Evolutionary conservation across 2,113 vertebrate genomes (phyloP), one percentile per base, ranked within the genome.

Genomic region (Syngnathus typhle): DNA sequence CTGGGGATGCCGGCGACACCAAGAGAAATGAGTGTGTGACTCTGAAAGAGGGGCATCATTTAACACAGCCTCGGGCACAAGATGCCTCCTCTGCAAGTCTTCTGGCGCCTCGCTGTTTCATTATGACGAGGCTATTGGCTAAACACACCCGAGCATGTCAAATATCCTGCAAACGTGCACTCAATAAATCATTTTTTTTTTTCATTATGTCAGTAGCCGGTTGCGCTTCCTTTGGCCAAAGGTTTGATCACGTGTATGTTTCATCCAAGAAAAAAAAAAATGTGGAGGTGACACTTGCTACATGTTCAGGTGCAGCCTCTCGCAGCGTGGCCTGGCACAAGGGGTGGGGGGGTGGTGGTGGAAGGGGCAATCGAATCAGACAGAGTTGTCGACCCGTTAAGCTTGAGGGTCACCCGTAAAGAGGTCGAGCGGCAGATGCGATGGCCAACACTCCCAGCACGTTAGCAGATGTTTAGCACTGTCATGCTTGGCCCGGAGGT

Each of bases 81-180:
- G 84, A 88, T 82, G 84, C 85, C 75, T 84, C 76, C 82, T 74
- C 83, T 86, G 80, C 81, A 81, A 86, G 79, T 86, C 81, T 75
- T 86, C 60, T 62, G 85, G 84, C 85, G 87, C 83, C 87, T 84
- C 79, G 85, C 89, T 88, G 89, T 89, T 91, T 91, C 89, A 91
- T 91, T 90, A 92, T 88, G 88, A 90, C 75, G 86, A 89, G 84
- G 83, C 89, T 89, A 86, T 80, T 84, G 90, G 89, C 90, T 88
- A 90, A 88, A 90, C 27, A 86, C 90, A 89, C 84, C 87, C 87
- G 85, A 90, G 88, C 90, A 90, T 89, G 86, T 88, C 89, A 90
- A 91, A 92, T 89, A 90, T 89, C 86, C 87, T 88, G 84, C 81
- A 84, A 89, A 89, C 84, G 83, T 71, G 72, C 70, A 84, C 83